A percentile compares a stretch with the other conserved stretches of the same genome.
These are phyloP conservation scores for Eulemur coronatus DNA, from an alignment of 2,797 vertebrate species.

Conservation along the genomic window DNA sequence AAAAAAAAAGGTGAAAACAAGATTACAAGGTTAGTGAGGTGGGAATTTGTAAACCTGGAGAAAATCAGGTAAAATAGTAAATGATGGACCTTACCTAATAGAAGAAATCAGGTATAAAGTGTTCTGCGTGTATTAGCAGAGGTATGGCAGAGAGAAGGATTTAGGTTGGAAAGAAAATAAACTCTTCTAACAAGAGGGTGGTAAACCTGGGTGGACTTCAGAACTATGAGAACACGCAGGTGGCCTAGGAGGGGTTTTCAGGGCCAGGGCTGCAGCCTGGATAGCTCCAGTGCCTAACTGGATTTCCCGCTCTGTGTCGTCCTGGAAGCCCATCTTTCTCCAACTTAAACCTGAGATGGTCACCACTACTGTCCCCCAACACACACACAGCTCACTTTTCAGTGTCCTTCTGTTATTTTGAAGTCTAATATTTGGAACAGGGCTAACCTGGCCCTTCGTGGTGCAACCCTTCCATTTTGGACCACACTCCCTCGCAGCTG, in stretches of 20 bases:
- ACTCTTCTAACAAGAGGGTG: not conserved
- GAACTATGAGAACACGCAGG: not conserved
- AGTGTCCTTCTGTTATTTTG: not conserved
- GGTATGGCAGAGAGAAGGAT: not conserved
- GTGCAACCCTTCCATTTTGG: not conserved
- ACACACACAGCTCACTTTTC: not conserved
- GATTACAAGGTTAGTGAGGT: not conserved
- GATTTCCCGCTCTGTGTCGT: too few species aligned
- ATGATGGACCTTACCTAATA: not conserved
- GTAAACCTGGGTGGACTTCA: not conserved
- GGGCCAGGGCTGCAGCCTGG: rapidly evolving
- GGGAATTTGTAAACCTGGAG: not conserved
- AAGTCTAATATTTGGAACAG: not conserved
- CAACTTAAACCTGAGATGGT: not conserved
- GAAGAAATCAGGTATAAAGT: not conserved
- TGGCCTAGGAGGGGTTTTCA: not conserved
- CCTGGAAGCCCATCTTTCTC: not conserved
- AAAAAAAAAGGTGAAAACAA: not conserved
- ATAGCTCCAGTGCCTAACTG: not conserved
- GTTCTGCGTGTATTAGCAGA: not conserved
- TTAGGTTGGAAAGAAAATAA: not conserved
- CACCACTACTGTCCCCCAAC: not conserved
- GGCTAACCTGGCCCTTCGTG: rapidly evolving
- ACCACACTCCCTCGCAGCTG: not conserved
- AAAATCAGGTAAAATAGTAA: not conserved